A percentile compares a stretch with the other conserved stretches of the same genome.
Evolutionary conservation across 2,797 vertebrate genomes (phyloP).

Genomic region (Gymnoscopelus braueri): DNA sequence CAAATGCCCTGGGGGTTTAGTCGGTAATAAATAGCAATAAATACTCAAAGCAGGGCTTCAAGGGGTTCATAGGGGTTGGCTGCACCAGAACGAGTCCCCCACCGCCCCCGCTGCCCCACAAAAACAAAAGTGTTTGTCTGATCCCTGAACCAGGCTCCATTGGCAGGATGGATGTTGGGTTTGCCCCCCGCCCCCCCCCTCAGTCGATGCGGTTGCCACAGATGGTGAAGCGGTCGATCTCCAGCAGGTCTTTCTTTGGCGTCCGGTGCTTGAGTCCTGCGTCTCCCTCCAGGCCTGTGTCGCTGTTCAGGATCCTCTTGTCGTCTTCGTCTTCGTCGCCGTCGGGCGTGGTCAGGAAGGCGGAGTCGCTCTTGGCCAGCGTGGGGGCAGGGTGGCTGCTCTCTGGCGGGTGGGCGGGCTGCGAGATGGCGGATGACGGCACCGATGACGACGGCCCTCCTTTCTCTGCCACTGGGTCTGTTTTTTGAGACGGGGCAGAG

Average conservation of each 20-base stretch:
- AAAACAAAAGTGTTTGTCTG: constrained; percentile 25
- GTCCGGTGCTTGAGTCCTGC: constrained; percentile 85
- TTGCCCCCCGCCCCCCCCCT: constrained; percentile 42
- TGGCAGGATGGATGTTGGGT: constrained; percentile 32
- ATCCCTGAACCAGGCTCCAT: constrained; percentile 60
- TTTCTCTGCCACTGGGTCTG: constrained; percentile 70
- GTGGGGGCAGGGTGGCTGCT: constrained; percentile 64
- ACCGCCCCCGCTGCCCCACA: background rate
- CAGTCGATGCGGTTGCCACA: constrained; percentile 98
- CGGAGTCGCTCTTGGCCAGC: constrained; percentile 89
- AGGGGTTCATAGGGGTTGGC: constrained; percentile 39
- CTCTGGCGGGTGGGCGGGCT: constrained; percentile 80
- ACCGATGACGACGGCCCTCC: constrained; percentile 75
- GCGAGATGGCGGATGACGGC: constrained; percentile 69
- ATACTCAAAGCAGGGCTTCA: constrained; percentile 76
- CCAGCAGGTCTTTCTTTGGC: constrained; percentile 94
- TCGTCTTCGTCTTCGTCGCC: constrained; percentile 91
- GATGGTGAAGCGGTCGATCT: constrained; percentile 99
- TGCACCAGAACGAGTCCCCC: constrained; percentile 56
- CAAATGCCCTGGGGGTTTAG: constrained; percentile 64
- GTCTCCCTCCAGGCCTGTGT: constrained; percentile 85
- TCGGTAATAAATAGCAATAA: constrained; percentile 89
- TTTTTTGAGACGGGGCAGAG: constrained; percentile 48
- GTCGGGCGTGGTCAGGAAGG: constrained; percentile 95
- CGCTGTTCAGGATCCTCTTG: constrained; percentile 61